Evolutionary conservation across 1,140 invertebrate species (phyloP), one percentile per base, ranked within the genome.

Genomic region (Drosophila malerkotliana): DNA sequence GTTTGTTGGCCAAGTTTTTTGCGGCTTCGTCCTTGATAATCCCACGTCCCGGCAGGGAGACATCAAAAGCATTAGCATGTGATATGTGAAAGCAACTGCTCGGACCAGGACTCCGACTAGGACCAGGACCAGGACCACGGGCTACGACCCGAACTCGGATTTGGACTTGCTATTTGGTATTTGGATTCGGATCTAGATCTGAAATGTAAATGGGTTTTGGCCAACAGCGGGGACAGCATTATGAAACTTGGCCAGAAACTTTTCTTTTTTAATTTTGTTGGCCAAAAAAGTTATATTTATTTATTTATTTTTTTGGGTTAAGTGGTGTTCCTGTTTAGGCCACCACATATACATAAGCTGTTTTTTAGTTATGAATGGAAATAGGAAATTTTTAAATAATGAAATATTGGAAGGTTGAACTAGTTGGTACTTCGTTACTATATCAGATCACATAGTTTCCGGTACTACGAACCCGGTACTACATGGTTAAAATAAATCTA

Each of bases 1-100:
- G 39, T 34, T 68, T 67, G 62, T 67, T 37, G 32, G 52, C 52
- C 53, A 74, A 74, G 72, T 74, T 74, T 74, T 74, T 74, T 73
- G 72, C 48, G 72, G 59, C 71, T 64, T 64, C 62, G 34, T 37
- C 71, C 26, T 74, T 64, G 53, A 74, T 74, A 74, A 74, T 74
- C 60, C 47, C 41, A 55, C 51, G 41, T 74, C 28, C 44, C 47
- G 14, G 69, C 69, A 60, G 41, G 34, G 34, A 12, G 49, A 53
- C 71, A 74, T 73, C 58, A 55, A 56, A 47, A 59, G 59, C 72
- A 74, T 74, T 74, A 74, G 69, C 52, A 64, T 64, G 71, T 74
- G 59, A 64, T 64, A 57, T 63, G 51, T 56, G 72, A 73, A 8
- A 51, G 47, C 18, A 67, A 54, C 47, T 54, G 67, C 26, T 67